These are phyloP conservation scores for Diplazon laetatorius DNA, from an alignment of 2,888 invertebrate genomes.

Conservation along the genomic window DNA sequence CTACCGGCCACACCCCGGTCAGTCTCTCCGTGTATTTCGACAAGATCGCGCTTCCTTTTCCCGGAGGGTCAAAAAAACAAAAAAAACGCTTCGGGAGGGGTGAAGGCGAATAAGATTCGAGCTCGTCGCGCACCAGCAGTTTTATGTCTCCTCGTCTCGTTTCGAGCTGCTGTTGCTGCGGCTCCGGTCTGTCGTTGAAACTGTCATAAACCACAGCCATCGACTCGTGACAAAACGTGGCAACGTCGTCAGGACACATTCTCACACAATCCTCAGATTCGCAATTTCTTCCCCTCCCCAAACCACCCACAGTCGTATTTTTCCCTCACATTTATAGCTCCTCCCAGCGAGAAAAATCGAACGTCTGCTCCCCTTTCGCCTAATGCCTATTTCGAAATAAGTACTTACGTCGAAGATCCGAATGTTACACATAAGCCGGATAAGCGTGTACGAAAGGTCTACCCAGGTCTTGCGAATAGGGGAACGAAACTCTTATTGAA, in stretches of 20 bases:
- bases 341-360: slow-evolving; percentile 2
- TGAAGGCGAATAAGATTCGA: slow-evolving; percentile 11
- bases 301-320: not conserved
- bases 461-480: not conserved
- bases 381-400: not conserved
- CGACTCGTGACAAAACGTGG: slow-evolving; percentile 6
- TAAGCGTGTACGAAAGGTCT: not conserved
- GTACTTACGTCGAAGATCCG: not conserved
- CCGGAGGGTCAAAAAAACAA: slow-evolving; percentile 1
- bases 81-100: too few species aligned
- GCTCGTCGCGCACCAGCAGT: slow-evolving; percentile 17
- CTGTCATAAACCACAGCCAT: slow-evolving; percentile 23
- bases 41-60: not conserved
- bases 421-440: slow-evolving; percentile 1
- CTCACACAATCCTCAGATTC: not conserved
- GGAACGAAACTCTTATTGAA: not conserved
- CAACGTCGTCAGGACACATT: slow-evolving; percentile 5
- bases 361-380: not conserved
- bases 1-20: not conserved
- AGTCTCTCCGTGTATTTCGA: not conserved
- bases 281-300: not conserved
- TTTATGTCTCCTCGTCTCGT: slow-evolving; percentile 20
- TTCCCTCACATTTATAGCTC: not conserved
- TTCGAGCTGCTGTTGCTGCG: not conserved
- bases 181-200: not conserved